phyloP scores from a whole-genome alignment of 1,140 invertebrate species.

The Drosophila pallidifrons region DNA sequence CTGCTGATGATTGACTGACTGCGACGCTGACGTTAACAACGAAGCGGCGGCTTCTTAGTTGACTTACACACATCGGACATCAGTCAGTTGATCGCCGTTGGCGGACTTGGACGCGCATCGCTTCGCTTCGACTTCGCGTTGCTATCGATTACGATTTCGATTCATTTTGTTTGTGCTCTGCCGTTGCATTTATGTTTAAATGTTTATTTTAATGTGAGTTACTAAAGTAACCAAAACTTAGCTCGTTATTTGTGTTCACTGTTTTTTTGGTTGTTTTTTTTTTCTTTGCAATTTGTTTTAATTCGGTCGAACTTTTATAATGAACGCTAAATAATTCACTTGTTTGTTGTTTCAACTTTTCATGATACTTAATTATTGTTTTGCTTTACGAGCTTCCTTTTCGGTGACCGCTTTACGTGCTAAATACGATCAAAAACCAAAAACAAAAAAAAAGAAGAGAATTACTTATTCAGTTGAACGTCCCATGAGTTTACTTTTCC shows the following conservation, averaged over 20 bases:
- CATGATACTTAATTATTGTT: conserved; percentile 1
- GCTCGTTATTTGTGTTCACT: not conserved
- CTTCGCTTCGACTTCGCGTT: conserved; percentile 22
- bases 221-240: not conserved
- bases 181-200: conserved; percentile 7
- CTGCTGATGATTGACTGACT: too few species aligned
- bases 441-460: not conserved
- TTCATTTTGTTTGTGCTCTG: conserved; percentile 46
- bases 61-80: conserved; percentile 36
- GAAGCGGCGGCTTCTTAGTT: conserved; percentile 31
- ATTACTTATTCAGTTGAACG: conserved; percentile 22
- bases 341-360: not conserved
- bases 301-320: conserved; percentile 4
- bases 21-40: not conserved
- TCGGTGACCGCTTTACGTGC: conserved; percentile 35
- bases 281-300: not conserved
- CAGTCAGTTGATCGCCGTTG: conserved; percentile 81
- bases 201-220: conserved; percentile 40
- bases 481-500: not conserved
- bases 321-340: not conserved
- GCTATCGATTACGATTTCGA: not conserved
- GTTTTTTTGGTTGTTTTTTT: not conserved
- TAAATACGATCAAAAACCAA: conserved; percentile 34
- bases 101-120: conserved; percentile 67
- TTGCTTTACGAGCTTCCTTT: conserved; percentile 10